Base-by-base conservation (phyloP, 1,140 invertebrate species). In the Octopus sinensis region DNA sequence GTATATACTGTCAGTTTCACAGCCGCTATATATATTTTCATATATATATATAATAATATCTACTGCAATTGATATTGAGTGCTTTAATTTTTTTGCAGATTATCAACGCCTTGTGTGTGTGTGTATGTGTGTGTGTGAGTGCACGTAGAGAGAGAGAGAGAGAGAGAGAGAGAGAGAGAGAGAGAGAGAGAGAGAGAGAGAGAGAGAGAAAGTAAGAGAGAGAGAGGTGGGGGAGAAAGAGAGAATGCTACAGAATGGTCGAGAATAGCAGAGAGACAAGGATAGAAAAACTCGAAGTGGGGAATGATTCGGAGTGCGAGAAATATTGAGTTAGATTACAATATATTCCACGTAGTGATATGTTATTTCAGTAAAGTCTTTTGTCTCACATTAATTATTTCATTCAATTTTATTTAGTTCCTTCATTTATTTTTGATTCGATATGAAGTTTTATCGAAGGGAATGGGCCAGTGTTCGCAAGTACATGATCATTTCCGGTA, bases 401-500 rank as follows among this genome's bases (percentile, higher is more conserved):
- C 30, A 43, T 43, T 43, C 0, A 43, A 43, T 43, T 43, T 43
- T 43, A 43, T 2, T 43, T 43, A 43, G 30, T 43, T 43, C 30
- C 30, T 43, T 43, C 30, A 43, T 43, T 43, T 43, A 43, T 3
- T 43, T 43, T 43, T 43, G 30, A 2, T 43, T 43, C 30, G 30
- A 43, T 2, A 43, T 43, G 30, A 43, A 43, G 30, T 43, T 43
- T 43, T 43, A 43, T 43, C 30, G 30, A 43, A 43, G 30, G 30
- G 30, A 17, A 6, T 73, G 68, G 17, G 68, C 68, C 30, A 73
- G 13, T 73, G 68, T n/a, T 43, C 76, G 76, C 52, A 77, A 17
- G 5, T 77, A n/a, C 43, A 53, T 77, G 5, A 77, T 77, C 17
- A 77, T 77, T 77, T 77, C 76, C 6, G 76, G 76, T 23, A 77